Conservation (phyloP, 1,140 invertebrate species). For the Cydia splendana region DNA sequence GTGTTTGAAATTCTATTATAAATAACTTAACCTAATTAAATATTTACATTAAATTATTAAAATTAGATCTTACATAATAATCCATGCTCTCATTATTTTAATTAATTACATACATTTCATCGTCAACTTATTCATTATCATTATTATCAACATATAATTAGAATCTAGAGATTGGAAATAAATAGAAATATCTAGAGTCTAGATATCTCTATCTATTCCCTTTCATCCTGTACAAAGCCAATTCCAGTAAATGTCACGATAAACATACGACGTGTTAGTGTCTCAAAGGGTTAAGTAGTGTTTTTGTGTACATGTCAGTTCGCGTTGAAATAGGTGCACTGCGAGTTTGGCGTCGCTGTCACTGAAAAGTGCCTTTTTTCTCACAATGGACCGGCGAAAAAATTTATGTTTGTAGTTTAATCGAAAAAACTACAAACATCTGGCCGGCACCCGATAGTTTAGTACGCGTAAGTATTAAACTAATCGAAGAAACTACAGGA, state of each 20-base stretch:
- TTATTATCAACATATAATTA: too few species aligned
- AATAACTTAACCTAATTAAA: too few species aligned
- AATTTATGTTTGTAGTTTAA: neutral
- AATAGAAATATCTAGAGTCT: too few species aligned
- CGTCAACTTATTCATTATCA: too few species aligned
- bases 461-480: neutral
- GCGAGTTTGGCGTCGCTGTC: neutral
- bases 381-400: neutral
- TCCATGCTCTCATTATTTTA: too few species aligned
- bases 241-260: neutral
- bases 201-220: neutral
- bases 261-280: neutral
- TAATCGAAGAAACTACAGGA: too few species aligned
- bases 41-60: too few species aligned
- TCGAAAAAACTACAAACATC: neutral
- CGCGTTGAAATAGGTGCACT: neutral
- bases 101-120: too few species aligned
- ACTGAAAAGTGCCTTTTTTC: neutral
- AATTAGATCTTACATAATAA: too few species aligned
- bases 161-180: too few species aligned
- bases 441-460: neutral
- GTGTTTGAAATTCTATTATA: too few species aligned
- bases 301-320: constrained; percentile 5
- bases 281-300: neutral
- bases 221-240: too few species aligned